A percentile compares a stretch with the other conserved stretches of the same genome.
Evolutionary conservation across 1,140 invertebrate genomes (phyloP).

Genomic region (Atta texana): DNA sequence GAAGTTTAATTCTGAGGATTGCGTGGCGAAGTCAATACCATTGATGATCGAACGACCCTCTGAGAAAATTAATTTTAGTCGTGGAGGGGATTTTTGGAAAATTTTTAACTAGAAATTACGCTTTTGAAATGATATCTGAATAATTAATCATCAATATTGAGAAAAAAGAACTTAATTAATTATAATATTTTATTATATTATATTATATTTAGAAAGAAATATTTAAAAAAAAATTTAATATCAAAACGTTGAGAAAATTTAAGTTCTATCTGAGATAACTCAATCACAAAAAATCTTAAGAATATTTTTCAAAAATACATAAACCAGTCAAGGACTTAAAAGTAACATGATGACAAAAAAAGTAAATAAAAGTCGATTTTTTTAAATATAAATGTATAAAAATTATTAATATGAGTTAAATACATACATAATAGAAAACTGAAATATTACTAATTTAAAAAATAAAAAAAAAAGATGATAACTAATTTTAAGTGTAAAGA

Average conservation of each 20-base stretch:
- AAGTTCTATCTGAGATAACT: neutral
- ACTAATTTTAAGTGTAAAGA: no score
- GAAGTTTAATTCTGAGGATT: neutral
- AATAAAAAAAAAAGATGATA: no score
- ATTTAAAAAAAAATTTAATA: neutral
- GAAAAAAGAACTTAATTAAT: neutral
- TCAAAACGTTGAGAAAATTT: neutral
- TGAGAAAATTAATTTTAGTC: neutral
- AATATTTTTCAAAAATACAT: no score
- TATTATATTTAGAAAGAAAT: neutral
- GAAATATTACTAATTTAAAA: no score
- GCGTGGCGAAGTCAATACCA: neutral
- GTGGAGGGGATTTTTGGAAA: neutral
- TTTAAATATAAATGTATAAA: no score
- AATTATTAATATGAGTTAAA: no score
- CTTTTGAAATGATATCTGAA: neutral
- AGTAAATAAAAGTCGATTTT: no score
- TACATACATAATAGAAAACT: no score
- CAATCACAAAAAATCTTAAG: no score
- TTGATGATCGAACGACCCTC: neutral
- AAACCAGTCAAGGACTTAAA: no score
- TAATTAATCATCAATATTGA: neutral
- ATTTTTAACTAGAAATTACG: neutral
- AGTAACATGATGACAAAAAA: no score
- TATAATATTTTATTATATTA: neutral